Conservation (phyloP, 2,888 invertebrate genomes). For the Choristoneura rosaceana region DNA sequence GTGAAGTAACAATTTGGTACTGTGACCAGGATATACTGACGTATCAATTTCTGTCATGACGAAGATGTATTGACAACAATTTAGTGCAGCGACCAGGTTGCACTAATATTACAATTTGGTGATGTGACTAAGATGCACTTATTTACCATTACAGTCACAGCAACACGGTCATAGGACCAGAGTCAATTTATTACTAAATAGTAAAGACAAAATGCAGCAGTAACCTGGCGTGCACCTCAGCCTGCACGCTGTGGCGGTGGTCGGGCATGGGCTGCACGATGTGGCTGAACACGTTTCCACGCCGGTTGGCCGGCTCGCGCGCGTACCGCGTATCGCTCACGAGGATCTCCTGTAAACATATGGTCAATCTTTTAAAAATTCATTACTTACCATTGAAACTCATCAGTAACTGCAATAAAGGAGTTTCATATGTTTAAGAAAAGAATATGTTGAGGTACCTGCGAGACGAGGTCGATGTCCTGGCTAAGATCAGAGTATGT, state of each 20-base stretch:
- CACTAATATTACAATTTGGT: not conserved
- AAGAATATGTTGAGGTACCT: conserved; percentile 74
- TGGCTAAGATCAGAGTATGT: conserved; percentile 95
- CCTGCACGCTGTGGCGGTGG: conserved; percentile 88
- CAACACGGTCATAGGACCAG: too few relatives aligned
- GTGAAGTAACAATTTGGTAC: not conserved
- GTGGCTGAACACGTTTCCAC: conserved; percentile 94
- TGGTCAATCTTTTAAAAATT: not conserved
- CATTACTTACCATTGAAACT: not conserved
- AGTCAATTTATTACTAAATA: too few relatives aligned
- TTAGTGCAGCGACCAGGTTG: not conserved
- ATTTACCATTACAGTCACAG: not conserved
- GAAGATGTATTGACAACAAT: not conserved
- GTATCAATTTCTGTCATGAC: not conserved
- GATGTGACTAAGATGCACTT: not conserved
- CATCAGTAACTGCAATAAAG: too few relatives aligned
- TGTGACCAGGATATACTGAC: not conserved
- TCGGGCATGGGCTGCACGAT: conserved; percentile 92
- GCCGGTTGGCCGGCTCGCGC: conserved; percentile 87
- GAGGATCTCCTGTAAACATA: conserved; percentile 86
- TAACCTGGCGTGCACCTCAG: conserved; percentile 89
- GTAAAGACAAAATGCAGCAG: too few relatives aligned
- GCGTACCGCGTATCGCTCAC: conserved; percentile 91
- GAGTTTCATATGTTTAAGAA: not conserved
- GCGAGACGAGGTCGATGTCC: conserved; percentile 96